A percentile compares a stretch with the other conserved stretches of the same genome.
These are phyloP conservation scores for Euthynnus affinis DNA, from an alignment of 2,797 vertebrate genomes.

Conservation along the genomic window DNA sequence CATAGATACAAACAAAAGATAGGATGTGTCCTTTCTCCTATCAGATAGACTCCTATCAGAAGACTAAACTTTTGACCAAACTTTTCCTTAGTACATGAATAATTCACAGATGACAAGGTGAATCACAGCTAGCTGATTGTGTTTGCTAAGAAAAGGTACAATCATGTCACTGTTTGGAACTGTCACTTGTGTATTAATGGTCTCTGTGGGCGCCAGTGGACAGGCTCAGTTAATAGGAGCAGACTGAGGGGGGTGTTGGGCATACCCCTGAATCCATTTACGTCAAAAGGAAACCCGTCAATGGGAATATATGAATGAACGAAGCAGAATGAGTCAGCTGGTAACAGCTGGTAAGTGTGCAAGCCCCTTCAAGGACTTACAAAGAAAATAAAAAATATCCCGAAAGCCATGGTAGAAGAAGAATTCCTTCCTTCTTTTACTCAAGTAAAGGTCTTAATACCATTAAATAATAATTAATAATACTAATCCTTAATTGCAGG, in stretches of 20 bases:
- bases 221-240: constrained; percentile 75
- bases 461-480: neutral
- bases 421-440: too few relatives aligned
- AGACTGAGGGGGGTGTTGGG: constrained; percentile 67
- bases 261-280: constrained; percentile 76
- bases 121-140: constrained; percentile 79
- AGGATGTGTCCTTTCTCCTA: constrained; percentile 68
- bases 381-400: neutral
- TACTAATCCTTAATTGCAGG: neutral
- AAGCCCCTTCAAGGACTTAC: constrained; percentile 1
- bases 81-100: constrained; percentile 81
- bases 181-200: constrained; percentile 82
- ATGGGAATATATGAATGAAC: constrained; percentile 70
- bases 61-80: constrained; percentile 70
- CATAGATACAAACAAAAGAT: constrained; percentile 6
- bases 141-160: constrained; percentile 78
- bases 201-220: constrained; percentile 68
- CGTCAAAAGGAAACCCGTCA: constrained; percentile 76
- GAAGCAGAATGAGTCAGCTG: constrained; percentile 62
- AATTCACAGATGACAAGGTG: constrained; percentile 85
- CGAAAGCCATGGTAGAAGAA: neutral
- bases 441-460: neutral
- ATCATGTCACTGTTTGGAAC: constrained; percentile 82
- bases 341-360: constrained; percentile 4
- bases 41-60: constrained; percentile 61